Conservation (phyloP, 1,140 invertebrate genomes). For the Bombus impatiens region DNA sequence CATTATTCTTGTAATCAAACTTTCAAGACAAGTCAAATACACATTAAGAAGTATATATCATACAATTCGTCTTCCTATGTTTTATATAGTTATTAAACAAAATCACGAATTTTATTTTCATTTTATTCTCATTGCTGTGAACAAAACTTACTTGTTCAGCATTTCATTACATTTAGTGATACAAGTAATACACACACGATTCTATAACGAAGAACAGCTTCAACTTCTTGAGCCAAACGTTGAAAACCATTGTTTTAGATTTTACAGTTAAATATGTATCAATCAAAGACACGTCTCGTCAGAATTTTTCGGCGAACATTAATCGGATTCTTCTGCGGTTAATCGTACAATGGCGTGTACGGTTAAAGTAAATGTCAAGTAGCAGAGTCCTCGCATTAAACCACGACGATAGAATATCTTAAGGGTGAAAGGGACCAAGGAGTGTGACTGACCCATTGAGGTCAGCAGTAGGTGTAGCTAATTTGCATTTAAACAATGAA, state of each 20-base stretch:
- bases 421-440: constrained; percentile 28
- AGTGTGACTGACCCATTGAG: constrained; percentile 63
- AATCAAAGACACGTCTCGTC: neutral
- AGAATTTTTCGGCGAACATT: neutral
- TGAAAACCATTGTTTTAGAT: neutral
- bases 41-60: too few relatives aligned
- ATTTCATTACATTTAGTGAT: too few relatives aligned
- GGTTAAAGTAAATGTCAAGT: constrained; percentile 38
- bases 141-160: too few relatives aligned
- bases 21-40: too few relatives aligned
- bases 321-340: neutral
- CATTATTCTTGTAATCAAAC: too few relatives aligned
- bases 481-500: constrained; percentile 61
- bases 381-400: constrained; percentile 2
- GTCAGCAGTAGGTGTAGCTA: constrained; percentile 35
- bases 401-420: neutral
- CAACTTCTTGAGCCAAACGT: neutral
- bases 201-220: neutral
- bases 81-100: too few relatives aligned
- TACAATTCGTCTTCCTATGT: too few relatives aligned
- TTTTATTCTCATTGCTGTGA: too few relatives aligned
- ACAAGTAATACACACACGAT: too few relatives aligned
- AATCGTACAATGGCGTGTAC: constrained; percentile 53
- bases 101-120: too few relatives aligned
- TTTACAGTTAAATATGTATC: neutral